Evolutionary conservation across 1,140 invertebrate species (phyloP).

Genomic region (Samia ricini): DNA sequence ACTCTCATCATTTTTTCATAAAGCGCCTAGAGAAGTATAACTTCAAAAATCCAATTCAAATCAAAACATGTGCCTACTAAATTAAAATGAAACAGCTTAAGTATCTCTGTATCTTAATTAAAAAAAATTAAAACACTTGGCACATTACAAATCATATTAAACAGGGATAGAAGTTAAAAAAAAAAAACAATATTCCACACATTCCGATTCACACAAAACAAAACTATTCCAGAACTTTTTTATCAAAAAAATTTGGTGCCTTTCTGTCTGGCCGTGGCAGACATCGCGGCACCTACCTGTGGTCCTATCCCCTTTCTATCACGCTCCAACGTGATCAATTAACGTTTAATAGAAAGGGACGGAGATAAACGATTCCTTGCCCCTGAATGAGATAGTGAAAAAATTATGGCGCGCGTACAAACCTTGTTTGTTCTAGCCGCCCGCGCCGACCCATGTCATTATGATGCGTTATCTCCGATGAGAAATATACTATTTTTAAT

Average conservation of each 20-base stretch:
- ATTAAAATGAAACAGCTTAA: background rate
- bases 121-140: conserved; percentile 1
- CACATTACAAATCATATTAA: background rate
- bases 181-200: conserved; percentile 12
- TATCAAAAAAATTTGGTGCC: conserved; percentile 44
- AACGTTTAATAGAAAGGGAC: conserved; percentile 29
- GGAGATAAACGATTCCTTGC: conserved; percentile 34
- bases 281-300: conserved; percentile 67
- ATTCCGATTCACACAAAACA: conserved; percentile 16
- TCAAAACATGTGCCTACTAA: background rate
- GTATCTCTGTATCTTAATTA: too few species aligned
- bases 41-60: background rate
- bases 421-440: conserved; percentile 73
- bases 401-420: conserved; percentile 62
- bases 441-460: conserved; percentile 68
- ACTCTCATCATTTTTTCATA: too few species aligned
- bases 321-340: conserved; percentile 21
- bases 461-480: conserved; percentile 70
- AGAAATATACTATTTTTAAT: conserved; percentile 67
- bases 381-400: conserved; percentile 65
- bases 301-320: conserved; percentile 41
- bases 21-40: too few species aligned
- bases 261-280: conserved; percentile 59
- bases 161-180: background rate
- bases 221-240: conserved; percentile 23